Percentiles rank a stretch among this genome's conserved stretches.
Conservation (phyloP, 2,113 vertebrate species). For the Probosciger aterrimus region DNA sequence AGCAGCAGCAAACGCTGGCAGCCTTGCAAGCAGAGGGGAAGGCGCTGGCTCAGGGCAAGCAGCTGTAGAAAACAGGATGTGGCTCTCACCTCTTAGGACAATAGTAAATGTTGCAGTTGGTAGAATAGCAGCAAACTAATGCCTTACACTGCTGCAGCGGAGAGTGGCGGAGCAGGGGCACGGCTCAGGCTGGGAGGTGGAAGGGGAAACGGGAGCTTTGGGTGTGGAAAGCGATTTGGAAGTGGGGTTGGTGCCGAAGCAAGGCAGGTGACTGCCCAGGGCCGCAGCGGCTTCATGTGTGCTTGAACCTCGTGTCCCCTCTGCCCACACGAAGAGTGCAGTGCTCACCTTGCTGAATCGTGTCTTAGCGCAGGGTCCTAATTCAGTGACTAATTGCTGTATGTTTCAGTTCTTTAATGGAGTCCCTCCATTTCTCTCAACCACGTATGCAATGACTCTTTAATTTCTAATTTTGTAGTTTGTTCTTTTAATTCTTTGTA, state of each 20-base stretch:
- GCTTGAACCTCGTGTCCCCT: no score
- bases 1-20: not conserved
- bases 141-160: constrained; percentile 21
- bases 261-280: not conserved
- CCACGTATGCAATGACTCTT: constrained; percentile 68
- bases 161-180: not conserved
- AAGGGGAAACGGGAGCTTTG: not conserved
- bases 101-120: not conserved
- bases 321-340: no score
- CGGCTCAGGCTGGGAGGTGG: not conserved
- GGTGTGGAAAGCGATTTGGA: accelerated
- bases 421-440: constrained; percentile 36
- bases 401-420: constrained; percentile 52
- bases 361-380: constrained; percentile 54
- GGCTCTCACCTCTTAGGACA: not conserved
- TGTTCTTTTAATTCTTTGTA: constrained; percentile 75
- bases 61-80: not conserved
- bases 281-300: not conserved
- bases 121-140: not conserved
- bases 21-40: not conserved
- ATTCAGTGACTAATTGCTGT: constrained; percentile 56
- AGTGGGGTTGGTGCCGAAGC: not conserved
- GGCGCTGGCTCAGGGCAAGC: not conserved
- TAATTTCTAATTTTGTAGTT: constrained; percentile 77
- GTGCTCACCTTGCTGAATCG: not conserved